A percentile compares a stretch with the other conserved stretches of the same genome.
These are phyloP conservation scores for Zaprionus vittiger DNA, from an alignment of 1,140 invertebrate genomes.

Conservation along the genomic window DNA sequence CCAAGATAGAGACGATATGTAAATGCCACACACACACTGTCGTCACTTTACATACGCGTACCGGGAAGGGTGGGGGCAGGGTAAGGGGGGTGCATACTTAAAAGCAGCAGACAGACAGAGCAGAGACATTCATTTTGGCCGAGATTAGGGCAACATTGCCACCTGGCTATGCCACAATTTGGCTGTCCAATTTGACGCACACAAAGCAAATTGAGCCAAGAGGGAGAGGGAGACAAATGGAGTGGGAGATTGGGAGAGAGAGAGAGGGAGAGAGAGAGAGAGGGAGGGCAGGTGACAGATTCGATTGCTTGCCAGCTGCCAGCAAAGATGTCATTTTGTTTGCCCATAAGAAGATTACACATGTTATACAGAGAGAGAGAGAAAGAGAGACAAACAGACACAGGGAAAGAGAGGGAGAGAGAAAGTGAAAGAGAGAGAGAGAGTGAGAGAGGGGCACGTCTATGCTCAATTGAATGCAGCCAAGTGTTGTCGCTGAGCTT, in stretches of 20 bases:
- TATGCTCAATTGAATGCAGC: neutral
- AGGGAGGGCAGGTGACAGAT: neutral
- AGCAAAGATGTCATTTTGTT: conserved; percentile 60
- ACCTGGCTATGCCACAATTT: conserved; percentile 64
- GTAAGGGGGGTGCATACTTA: conserved; percentile 33
- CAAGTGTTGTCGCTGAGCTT: conserved; percentile 3
- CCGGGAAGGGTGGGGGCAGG: neutral
- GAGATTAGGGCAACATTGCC: conserved; percentile 32
- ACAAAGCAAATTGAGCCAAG: conserved; percentile 66
- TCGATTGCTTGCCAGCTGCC: conserved; percentile 45
- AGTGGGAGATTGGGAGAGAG: neutral
- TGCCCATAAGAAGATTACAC: conserved; percentile 69
- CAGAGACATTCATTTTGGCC: conserved; percentile 16
- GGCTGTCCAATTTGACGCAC: conserved; percentile 70
- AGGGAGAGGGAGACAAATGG: neutral
- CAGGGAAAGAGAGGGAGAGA: neutral
- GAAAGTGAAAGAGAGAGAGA: neutral
- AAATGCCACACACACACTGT: conserved; percentile 66
- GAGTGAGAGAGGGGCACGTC: neutral
- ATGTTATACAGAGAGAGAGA: conserved; percentile 23
- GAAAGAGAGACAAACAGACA: neutral
- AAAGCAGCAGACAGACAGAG: conserved; percentile 37
- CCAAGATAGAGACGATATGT: conserved; percentile 80
- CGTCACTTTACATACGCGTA: conserved; percentile 56
- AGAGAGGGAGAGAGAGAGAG: neutral